phyloP scores from a whole-genome alignment of 1,140 invertebrate genomes.

The Idris sp. region DNA sequence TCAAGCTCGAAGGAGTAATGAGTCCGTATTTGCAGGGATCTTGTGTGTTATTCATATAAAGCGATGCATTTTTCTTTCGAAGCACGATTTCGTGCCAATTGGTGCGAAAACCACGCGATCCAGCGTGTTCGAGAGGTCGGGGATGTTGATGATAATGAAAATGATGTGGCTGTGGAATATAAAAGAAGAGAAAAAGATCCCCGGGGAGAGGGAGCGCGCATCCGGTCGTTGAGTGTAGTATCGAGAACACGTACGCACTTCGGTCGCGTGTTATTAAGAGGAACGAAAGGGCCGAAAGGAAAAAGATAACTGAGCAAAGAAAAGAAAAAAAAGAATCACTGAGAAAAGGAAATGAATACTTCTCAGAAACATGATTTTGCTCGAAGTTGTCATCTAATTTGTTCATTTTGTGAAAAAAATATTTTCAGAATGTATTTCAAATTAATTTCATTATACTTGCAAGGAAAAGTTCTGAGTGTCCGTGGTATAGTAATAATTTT shows the following conservation, averaged over 20 bases:
- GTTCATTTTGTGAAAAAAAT: too few relatives aligned
- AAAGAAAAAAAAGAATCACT: conserved; percentile 4
- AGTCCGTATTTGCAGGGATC: too few relatives aligned
- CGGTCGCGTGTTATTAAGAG: conserved; percentile 60
- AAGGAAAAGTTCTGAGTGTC: too few relatives aligned
- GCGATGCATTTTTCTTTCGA: conserved; percentile 38
- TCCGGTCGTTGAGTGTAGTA: conserved; percentile 65
- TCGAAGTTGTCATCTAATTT: too few relatives aligned
- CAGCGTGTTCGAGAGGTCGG: conserved; percentile 27
- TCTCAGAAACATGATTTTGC: conserved; percentile 12
- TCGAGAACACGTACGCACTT: conserved; percentile 69
- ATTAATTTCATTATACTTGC: too few relatives aligned
- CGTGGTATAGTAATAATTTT: conserved; percentile 3
- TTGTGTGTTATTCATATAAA: conserved; percentile 45
- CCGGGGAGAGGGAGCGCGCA: conserved; percentile 33
- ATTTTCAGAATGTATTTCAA: too few relatives aligned
- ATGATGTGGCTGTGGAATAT: conserved; percentile 63
- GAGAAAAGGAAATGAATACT: conserved; percentile 13
- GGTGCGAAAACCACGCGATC: conserved; percentile 46
- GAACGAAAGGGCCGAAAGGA: conserved; percentile 41
- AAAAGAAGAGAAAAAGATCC: conserved; percentile 46
- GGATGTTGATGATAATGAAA: conserved; percentile 69
- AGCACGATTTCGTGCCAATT: conserved; percentile 54
- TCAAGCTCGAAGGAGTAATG: neutral
- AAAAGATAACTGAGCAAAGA: conserved; percentile 39